A percentile compares a stretch with the other conserved stretches of the same genome.
phyloP scores from a whole-genome alignment of 2,797 vertebrate genomes.

The Chloroceryle amazona region DNA sequence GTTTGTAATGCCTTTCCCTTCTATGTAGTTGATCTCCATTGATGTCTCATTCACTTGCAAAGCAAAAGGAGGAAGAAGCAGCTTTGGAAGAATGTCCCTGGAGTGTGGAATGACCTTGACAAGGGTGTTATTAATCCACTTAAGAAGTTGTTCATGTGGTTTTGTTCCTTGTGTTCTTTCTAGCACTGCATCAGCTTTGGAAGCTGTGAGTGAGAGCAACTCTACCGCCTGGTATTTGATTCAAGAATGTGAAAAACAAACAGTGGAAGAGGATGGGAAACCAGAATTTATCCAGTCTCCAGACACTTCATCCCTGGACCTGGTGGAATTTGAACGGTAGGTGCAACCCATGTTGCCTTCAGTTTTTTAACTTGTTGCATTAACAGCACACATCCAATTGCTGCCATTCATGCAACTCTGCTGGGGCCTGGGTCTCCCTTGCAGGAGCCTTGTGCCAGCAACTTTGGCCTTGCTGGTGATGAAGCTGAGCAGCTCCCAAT shows the following conservation, averaged over 20 bases:
- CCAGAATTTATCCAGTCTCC: constrained; percentile 32
- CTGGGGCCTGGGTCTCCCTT: background rate
- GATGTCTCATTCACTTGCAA: background rate
- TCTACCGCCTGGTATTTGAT: background rate
- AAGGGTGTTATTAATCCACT: background rate
- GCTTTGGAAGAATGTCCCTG: background rate
- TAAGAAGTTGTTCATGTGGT: background rate
- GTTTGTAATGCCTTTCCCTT: background rate
- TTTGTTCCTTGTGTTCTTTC: background rate
- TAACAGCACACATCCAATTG: background rate
- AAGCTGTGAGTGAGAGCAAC: constrained; percentile 17
- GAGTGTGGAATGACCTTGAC: background rate
- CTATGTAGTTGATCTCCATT: background rate
- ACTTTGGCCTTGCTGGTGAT: background rate
- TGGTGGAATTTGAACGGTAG: constrained; percentile 88
- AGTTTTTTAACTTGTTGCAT: background rate
- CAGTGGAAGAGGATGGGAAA: constrained; percentile 49
- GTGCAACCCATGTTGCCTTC: background rate
- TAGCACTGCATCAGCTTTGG: constrained; percentile 37
- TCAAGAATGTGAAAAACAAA: constrained; percentile 54
- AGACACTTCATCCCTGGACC: constrained; percentile 59
- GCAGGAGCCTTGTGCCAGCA: background rate
- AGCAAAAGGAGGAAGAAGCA: background rate
- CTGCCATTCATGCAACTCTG: background rate
- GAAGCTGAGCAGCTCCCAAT: background rate